Conservation (phyloP, 2,888 invertebrate genomes). For the Campoplex nolae region DNA sequence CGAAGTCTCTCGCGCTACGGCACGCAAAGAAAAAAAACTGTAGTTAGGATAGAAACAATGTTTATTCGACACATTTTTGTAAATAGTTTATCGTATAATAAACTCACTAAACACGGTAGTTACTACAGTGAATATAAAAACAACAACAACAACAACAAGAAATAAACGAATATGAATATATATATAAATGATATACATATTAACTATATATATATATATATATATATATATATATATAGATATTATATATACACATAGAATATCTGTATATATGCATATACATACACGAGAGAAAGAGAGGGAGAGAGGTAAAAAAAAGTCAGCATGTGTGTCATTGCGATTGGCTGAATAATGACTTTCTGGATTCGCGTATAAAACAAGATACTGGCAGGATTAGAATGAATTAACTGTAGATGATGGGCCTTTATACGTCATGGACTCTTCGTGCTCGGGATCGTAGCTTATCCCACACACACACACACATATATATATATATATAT, state of each 20-base stretch:
- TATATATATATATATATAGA: slow-evolving; percentile 54
- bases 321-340: slow-evolving; percentile 48
- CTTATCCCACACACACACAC: slow-evolving; percentile 67
- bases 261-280: slow-evolving; percentile 68
- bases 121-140: slow-evolving; percentile 59
- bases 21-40: slow-evolving; percentile 76
- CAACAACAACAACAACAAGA: slow-evolving; percentile 66
- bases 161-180: slow-evolving; percentile 66
- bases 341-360: slow-evolving; percentile 67
- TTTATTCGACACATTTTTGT: slow-evolving; percentile 82
- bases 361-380: slow-evolving; percentile 71
- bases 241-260: slow-evolving; percentile 55
- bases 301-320: slow-evolving; percentile 33
- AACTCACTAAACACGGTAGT: slow-evolving; percentile 68
- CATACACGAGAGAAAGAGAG: slow-evolving; percentile 17
- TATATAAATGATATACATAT: slow-evolving; percentile 33
- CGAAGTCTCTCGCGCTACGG: slow-evolving; percentile 79
- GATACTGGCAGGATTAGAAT: slow-evolving; percentile 77
- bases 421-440: slow-evolving; percentile 78
- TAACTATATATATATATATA: slow-evolving; percentile 23
- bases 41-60: slow-evolving; percentile 81
- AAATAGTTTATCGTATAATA: slow-evolving; percentile 77
- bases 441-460: slow-evolving; percentile 78
- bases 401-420: slow-evolving; percentile 77
- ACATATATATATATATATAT: slow-evolving; percentile 16